Percentiles rank a stretch among this genome's conserved stretches.
phyloP scores from a whole-genome alignment of 2,888 invertebrate genomes.

The Eumerus sabulonum region DNA sequence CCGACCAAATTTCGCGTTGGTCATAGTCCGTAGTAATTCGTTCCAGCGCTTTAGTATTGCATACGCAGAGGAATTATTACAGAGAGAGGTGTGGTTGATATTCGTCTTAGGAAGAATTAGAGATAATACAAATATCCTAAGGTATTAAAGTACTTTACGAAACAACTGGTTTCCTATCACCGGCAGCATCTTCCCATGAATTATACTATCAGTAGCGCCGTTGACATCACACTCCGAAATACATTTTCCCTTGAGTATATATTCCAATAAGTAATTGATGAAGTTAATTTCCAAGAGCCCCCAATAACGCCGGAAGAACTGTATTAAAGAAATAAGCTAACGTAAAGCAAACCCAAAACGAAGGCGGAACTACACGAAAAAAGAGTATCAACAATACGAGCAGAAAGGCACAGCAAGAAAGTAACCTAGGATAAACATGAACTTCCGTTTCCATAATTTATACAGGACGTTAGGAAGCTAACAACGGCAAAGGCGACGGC shows the following conservation, averaged over 20 bases:
- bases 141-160: no score
- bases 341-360: conserved; percentile 1
- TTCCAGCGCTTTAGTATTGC: no score
- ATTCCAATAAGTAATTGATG: conserved; percentile 69
- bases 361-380: neutral
- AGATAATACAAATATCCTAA: no score
- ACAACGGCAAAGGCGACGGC: conserved; percentile 24
- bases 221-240: conserved; percentile 53
- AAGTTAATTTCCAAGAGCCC: conserved; percentile 65
- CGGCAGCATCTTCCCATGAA: no score
- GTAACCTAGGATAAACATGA: conserved; percentile 56
- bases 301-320: conserved; percentile 55
- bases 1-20: no score
- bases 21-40: no score
- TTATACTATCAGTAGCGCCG: no score
- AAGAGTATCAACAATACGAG: neutral
- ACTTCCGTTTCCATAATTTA: conserved; percentile 68
- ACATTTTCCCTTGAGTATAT: conserved; percentile 61
- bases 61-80: no score
- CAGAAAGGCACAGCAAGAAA: conserved; percentile 13
- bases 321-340: conserved; percentile 53
- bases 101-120: no score
- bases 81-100: no score
- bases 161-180: no score
- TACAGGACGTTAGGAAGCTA: conserved; percentile 60